Evolutionary conservation across 2,113 vertebrate species (phyloP), one percentile per base, ranked within the genome.

Genomic region (Paraplagusia blochii): DNA sequence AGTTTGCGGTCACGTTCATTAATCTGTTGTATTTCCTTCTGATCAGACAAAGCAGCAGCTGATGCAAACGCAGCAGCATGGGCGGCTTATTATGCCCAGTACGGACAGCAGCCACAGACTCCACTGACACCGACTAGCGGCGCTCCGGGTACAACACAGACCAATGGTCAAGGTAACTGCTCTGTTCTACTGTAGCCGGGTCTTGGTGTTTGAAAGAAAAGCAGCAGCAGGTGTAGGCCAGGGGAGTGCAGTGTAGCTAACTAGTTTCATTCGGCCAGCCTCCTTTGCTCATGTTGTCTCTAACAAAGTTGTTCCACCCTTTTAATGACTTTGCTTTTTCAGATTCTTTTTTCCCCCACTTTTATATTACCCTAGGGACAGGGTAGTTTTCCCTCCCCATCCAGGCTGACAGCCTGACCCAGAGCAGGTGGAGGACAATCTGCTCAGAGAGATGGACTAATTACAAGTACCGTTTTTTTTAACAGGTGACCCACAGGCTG

Each of bases 81-180:
- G 97, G 97, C 97, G 65, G 97, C 97, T 7, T 99, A 99, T 76
- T 99, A 99, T 60, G 94, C 97, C 79, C 97, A 99, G 85, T 99
- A 98, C 73, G 93, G 98, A 43, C 95, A 98, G 68, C 97, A 99
- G 79, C 96, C 91, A 0, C 91, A 97, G 91, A 93, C 95, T 64
- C 94, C 95, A 39, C 95, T 97, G 88, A 94, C 96, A 59, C 95
- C 95, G 44, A 91, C 95, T 47, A 85, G 91, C 17, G 93, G 92
- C 60, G 95, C 94, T 51, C 96, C 95, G 17, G 81, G 94, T 68
- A 92, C 94, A 39, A 88, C 92, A 63, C 97, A 96, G 58, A 91
- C 94, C 63, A 98, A 98, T 11, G 97, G 95, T 74, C 96, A 97
- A 96, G 95, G 97, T 99, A 93, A 84, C 66, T 3, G 1, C 10